phyloP scores from a whole-genome alignment of 2,797 vertebrate genomes.

The Syngnathus acus region DNA sequence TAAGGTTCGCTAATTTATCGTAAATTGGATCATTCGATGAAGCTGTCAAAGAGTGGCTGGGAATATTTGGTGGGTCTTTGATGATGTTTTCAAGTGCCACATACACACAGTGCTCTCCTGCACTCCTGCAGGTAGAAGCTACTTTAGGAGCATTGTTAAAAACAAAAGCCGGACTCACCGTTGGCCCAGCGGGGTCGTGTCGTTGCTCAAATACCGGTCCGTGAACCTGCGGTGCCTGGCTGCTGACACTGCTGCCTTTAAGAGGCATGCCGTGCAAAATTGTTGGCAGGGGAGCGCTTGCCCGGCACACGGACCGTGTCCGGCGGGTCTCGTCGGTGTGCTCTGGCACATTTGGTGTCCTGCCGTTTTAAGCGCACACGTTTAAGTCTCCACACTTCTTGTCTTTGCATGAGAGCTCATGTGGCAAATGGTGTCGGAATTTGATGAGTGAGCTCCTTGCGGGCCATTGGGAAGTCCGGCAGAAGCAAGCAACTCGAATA shows the following conservation, averaged over 20 bases:
- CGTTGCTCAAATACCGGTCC: background rate
- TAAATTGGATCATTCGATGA: no score
- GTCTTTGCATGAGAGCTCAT: slow-evolving; percentile 19
- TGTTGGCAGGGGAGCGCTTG: background rate
- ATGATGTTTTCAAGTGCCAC: no score
- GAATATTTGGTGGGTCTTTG: no score
- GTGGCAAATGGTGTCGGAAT: slow-evolving; percentile 30
- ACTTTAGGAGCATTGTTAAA: background rate
- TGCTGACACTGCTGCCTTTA: background rate
- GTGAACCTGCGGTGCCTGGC: background rate
- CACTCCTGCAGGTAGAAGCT: background rate
- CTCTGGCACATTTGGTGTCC: slow-evolving; percentile 15
- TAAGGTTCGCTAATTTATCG: no score
- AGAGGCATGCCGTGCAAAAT: background rate
- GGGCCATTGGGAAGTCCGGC: slow-evolving; percentile 25
- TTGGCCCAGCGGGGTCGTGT: background rate
- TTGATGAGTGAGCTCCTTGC: slow-evolving; percentile 27
- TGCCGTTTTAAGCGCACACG: slow-evolving; percentile 38
- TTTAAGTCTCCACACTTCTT: slow-evolving; percentile 27
- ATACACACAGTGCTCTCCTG: background rate
- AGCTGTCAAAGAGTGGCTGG: no score
- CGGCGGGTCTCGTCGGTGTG: slow-evolving; percentile 44
- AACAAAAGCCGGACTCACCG: background rate
- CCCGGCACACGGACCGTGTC: background rate
- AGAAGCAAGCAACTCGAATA: slow-evolving; percentile 30